phyloP scores from a whole-genome alignment of 2,113 vertebrate species.

The Taurulus bubalis region DNA sequence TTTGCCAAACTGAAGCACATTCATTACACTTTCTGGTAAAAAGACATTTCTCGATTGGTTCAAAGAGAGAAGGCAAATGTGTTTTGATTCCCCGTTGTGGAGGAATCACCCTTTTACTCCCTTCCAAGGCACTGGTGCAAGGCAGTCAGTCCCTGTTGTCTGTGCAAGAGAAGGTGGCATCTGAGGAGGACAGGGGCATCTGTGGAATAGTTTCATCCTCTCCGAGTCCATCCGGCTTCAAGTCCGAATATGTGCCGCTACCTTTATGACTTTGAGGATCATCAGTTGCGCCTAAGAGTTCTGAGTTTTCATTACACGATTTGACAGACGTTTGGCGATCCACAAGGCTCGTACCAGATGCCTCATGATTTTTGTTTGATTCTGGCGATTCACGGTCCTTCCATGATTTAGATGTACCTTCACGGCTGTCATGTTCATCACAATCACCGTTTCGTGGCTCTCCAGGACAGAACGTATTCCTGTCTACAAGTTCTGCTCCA shows the following conservation, averaged over 20 bases:
- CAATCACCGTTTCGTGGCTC: neutral
- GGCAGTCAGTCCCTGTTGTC: conserved; percentile 26
- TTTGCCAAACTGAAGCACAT: conserved; percentile 47
- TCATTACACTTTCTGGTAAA: conserved; percentile 45
- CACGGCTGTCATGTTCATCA: neutral
- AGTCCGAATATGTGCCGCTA: conserved; percentile 14
- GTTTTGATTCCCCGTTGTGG: conserved; percentile 9
- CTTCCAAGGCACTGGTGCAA: conserved; percentile 67
- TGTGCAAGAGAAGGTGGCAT: conserved; percentile 35
- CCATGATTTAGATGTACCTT: conserved; percentile 4
- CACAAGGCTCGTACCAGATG: neutral
- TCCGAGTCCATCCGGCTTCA: conserved; percentile 4
- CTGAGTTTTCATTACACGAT: conserved; percentile 32
- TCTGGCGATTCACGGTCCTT: conserved; percentile 3
- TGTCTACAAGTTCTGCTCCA: neutral
- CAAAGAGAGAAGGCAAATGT: conserved; percentile 60
- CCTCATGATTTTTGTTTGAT: conserved; percentile 9
- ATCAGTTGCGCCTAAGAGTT: conserved; percentile 10
- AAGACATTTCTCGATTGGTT: conserved; percentile 32
- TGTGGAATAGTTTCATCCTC: conserved; percentile 21
- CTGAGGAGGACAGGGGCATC: neutral
- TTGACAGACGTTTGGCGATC: conserved; percentile 16
- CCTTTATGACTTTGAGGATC: neutral
- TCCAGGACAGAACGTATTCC: neutral
- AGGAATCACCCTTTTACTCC: neutral